These are phyloP conservation scores for Hapalemur alaotrensis DNA, from an alignment of 2,797 vertebrate genomes.

Conservation along the genomic window DNA sequence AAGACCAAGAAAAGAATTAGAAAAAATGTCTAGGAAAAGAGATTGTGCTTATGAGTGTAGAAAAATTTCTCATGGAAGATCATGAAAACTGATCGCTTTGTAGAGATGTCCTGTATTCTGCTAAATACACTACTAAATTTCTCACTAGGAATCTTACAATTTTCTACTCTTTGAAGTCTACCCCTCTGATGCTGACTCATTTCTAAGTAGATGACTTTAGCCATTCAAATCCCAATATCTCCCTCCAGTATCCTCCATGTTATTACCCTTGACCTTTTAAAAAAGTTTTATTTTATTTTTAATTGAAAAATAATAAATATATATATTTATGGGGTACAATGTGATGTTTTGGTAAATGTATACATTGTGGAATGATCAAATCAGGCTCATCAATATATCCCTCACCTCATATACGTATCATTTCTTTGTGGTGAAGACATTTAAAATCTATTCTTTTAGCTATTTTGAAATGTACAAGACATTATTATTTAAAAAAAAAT, in stretches of 20 bases:
- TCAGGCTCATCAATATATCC: no score
- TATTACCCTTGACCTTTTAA: neutral
- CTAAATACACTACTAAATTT: neutral
- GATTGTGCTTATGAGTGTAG: neutral
- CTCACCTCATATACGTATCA: no score
- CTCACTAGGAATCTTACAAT: neutral
- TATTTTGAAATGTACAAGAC: no score
- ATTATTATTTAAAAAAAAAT: no score
- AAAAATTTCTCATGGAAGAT: neutral
- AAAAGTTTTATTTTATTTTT: neutral
- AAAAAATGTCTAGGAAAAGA: neutral
- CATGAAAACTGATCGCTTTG: neutral
- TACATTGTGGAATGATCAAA: no score
- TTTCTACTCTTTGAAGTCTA: neutral
- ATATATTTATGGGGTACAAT: neutral
- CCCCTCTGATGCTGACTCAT: neutral
- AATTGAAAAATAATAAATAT: neutral
- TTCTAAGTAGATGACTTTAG: slow-evolving; percentile 10
- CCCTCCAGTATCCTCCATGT: neutral
- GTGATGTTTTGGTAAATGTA: no score
- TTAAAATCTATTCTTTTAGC: no score
- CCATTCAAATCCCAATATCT: neutral
- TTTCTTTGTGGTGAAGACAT: no score
- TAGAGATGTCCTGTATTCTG: neutral
- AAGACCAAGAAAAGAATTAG: neutral